Evolutionary conservation across 2,888 invertebrate genomes (phyloP), one percentile per base, ranked within the genome.

Genomic region (Lydus trimaculatus): DNA sequence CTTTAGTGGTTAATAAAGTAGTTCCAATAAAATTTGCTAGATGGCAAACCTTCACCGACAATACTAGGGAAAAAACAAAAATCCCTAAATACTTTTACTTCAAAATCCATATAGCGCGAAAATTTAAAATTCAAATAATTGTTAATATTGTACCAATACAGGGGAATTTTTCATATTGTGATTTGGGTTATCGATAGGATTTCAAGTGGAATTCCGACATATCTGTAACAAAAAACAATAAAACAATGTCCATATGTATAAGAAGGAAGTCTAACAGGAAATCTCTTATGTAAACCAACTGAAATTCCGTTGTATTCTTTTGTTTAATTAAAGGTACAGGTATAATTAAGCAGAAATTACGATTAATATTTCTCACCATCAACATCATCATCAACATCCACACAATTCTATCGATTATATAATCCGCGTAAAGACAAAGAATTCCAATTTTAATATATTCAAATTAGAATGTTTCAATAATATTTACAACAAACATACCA

Each of bases 201-300:
- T 13, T 8, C 56, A 56, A 56, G 25, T 56, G 56, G 56, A 56
- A 56, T 28, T 56, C 56, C 56, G 25, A 56, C 56, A 56, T 25
- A 13, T 25, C 56, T 23, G 25, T 15, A 28, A n/a, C 15, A n/a
- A 13, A 23, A 56, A 56, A 48, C 56, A 56, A 56, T 56, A 56
- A 3, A 13, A 15, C 28, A n/a, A 20, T 7, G 20, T 20, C 20
- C 48, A 1, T 5, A 20, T 11, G 15, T 39, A 7, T 48, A 7
- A 28, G 28, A 28, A 56, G 15, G 56, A 56, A 56, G 13, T 28
- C 11, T 28, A 28, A 28, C 25, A 25, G 56, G 56, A 28, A 56
- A 56, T n/a, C n/a, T 15, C 25, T 56, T 25, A 56, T 28, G 56
- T n/a, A 56, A 56, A 56, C 56, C 28, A 23, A 56, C 28, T 28